Conservation (phyloP, 2,888 invertebrate species). For the Thumatha senex region DNA sequence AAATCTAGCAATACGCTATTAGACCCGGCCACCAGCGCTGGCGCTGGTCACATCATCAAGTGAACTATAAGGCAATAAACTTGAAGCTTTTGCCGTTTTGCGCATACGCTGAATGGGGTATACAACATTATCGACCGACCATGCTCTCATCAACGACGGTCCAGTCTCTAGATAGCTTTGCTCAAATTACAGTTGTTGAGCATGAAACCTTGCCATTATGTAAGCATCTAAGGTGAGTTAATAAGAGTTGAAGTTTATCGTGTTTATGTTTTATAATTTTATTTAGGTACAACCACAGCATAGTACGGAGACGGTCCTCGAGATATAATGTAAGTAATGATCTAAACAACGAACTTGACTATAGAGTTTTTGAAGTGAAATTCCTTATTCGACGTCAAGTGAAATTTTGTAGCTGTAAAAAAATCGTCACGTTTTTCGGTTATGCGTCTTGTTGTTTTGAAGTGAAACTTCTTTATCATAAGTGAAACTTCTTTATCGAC, state of each 20-base stretch:
- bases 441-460: too few species aligned
- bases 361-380: too few species aligned
- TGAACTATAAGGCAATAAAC: conserved; percentile 30
- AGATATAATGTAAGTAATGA: too few species aligned
- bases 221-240: conserved; percentile 14
- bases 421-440: too few species aligned
- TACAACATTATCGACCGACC: conserved; percentile 51
- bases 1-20: conserved; percentile 14
- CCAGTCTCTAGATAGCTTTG: conserved; percentile 42
- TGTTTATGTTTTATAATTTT: not conserved
- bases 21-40: conserved; percentile 32
- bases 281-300: not conserved
- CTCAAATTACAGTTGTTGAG: conserved; percentile 58
- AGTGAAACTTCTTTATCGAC: too few species aligned
- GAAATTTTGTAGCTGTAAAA: too few species aligned
- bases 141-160: conserved; percentile 52
- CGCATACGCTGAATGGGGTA: conserved; percentile 35
- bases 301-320: too few species aligned
- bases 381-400: too few species aligned
- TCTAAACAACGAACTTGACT: too few species aligned
- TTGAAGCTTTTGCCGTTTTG: conserved; percentile 21
- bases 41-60: conserved; percentile 33
- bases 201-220: conserved; percentile 26
- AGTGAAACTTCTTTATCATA: too few species aligned
- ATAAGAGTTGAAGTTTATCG: conserved; percentile 8